A percentile compares a stretch with the other conserved stretches of the same genome.
phyloP scores from a whole-genome alignment of 1,140 invertebrate genomes.

The Antheraea mylitta region DNA sequence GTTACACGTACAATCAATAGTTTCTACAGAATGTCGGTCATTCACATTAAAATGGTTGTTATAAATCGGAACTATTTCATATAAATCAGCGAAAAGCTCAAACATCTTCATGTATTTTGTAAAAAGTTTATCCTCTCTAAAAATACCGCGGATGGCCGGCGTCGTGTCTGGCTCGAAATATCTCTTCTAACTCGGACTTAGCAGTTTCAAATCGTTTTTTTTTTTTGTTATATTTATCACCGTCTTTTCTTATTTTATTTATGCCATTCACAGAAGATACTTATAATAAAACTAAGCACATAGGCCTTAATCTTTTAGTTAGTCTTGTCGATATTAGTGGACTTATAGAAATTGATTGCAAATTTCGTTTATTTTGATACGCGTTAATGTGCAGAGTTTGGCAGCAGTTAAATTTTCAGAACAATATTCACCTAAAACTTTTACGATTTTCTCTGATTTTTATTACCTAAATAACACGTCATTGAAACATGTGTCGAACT shows the following conservation, averaged over 20 bases:
- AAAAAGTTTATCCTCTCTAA: conserved; percentile 71
- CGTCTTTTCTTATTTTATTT: neutral
- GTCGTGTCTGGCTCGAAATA: conserved; percentile 63
- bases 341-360: neutral
- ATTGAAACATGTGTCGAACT: neutral
- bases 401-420: neutral
- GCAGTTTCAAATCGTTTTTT: conserved; percentile 35
- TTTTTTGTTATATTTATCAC: neutral
- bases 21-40: neutral
- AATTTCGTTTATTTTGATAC: neutral
- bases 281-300: neutral
- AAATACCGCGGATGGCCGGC: conserved; percentile 66
- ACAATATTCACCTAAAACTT: conserved; percentile 8
- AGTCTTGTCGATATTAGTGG: neutral
- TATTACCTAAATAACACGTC: conserved; percentile 7
- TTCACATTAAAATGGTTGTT: neutral
- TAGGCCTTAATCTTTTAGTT: neutral
- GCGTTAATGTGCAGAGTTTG: neutral
- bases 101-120: conserved; percentile 69
- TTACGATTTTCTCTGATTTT: conserved; percentile 14
- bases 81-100: conserved; percentile 58
- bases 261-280: too few species aligned
- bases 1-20: neutral
- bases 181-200: conserved; percentile 35
- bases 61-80: conserved; percentile 26